A percentile compares a stretch with the other conserved stretches of the same genome.
phyloP scores from a whole-genome alignment of 2,888 invertebrate genomes.

The Agrochola lota region DNA sequence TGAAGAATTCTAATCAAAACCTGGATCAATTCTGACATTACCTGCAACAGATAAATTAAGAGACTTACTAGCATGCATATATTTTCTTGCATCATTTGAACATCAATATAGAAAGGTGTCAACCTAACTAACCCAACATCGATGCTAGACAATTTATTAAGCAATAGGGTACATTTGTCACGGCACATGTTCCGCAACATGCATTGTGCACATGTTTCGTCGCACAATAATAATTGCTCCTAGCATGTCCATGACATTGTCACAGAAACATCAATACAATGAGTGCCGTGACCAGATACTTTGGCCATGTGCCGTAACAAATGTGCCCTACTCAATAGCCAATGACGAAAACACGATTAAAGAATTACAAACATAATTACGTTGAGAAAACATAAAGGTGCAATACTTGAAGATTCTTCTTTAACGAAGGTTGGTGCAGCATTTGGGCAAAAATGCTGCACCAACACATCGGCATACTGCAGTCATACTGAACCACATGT shows the following conservation, averaged over 20 bases:
- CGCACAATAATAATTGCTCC: conserved; percentile 33
- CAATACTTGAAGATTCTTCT: not conserved
- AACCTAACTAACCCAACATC: not conserved
- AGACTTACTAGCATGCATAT: not conserved
- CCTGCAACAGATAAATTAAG: not conserved
- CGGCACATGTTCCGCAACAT: conserved; percentile 26
- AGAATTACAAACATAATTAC: not conserved
- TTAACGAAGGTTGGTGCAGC: not conserved
- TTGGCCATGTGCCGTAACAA: conserved; percentile 31
- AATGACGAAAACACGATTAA: conserved; percentile 10
- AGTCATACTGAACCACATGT: not conserved
- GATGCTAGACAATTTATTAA: not conserved
- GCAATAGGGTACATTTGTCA: conserved; percentile 31
- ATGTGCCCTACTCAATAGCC: conserved; percentile 26
- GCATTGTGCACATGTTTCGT: conserved; percentile 23
- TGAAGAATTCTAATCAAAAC: not conserved
- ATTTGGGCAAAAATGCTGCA: not conserved
- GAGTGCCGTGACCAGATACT: conserved; percentile 21
- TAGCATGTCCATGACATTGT: conserved; percentile 10
- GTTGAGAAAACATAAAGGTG: not conserved
- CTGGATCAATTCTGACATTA: not conserved
- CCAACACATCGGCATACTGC: not conserved
- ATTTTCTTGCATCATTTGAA: not conserved
- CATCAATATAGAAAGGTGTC: not conserved
- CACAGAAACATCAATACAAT: conserved; percentile 30